Base-by-base conservation (phyloP, 2,797 vertebrate species). In the Hippoglossus hippoglossus region DNA sequence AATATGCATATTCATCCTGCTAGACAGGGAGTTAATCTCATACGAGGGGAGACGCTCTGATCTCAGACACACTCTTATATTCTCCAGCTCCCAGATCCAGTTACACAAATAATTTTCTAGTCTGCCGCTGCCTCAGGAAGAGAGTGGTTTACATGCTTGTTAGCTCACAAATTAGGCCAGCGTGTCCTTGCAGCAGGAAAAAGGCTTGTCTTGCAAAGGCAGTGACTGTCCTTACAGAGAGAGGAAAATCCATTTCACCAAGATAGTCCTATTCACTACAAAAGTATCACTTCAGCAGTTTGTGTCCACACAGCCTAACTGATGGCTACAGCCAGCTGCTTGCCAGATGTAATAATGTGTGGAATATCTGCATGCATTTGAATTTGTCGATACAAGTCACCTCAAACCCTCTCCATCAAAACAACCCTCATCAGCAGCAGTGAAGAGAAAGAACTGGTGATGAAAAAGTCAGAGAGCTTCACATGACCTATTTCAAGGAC, bases 101-200 rank as follows among this genome's bases (percentile, higher is more conserved):
- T 80, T 73, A 79, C 75, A 73, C 64, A 88, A 79, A 89, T 83
- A 66, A 70, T 75, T 86, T 58, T 83, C 70, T 56, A 50, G 60
- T 66, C 75, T 62, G 78, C 73, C 53, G 26, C 68, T 63, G 89
- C 91, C 87, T 85, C 36, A 52, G 87, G 88, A 87, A 53, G 66
- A 77, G 72, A 82, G 64, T 89, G 83, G 90, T 92, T 93, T 91
- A 92, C 86, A 88, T 91, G 89, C 89, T 92, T 91, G 86, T 93
- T 94, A 91, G 83, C 83, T 84, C 80, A 60, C 84, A 93, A 95
- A 94, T 94, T 89, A 92, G 93, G 93, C 88, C 93, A 93, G 67
- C 47, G 41, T 91, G 92, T 92, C 91, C 93, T 94, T 93, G 87
- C 75, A 91, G 88, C 80, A 83, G 81, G 79, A 81, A 89, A 85